Conservation (phyloP, 2,797 vertebrate genomes). For the Anguilla marmorata region DNA sequence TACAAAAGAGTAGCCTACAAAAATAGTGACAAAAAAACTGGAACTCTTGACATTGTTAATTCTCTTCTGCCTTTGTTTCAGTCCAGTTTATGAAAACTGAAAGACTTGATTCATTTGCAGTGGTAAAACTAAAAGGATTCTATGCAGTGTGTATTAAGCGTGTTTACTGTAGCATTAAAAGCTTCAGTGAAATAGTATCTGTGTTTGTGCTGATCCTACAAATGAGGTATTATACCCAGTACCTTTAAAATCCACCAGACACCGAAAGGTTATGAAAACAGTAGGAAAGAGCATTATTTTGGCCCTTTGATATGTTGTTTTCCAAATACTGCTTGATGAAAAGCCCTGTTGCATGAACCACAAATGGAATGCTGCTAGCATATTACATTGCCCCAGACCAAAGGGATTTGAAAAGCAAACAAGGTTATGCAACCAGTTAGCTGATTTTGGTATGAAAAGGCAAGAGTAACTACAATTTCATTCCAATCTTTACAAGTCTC, state of each 20-base stretch:
- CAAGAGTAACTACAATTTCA: neutral
- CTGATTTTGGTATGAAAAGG: neutral
- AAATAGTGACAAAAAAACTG: neutral
- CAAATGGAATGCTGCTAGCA: neutral
- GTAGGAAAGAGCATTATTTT: neutral
- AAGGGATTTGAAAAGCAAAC: neutral
- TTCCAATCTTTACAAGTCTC: neutral
- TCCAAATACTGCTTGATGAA: neutral
- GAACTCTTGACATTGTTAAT: neutral
- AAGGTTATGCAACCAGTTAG: neutral
- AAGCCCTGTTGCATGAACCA: neutral
- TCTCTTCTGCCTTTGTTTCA: neutral
- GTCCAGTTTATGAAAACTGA: neutral
- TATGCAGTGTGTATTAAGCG: neutral
- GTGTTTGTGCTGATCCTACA: neutral
- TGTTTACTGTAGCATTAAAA: neutral
- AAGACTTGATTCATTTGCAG: neutral
- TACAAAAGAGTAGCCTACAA: neutral
- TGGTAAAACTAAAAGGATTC: neutral
- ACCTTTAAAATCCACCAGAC: neutral
- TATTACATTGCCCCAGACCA: neutral
- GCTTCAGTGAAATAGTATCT: neutral
- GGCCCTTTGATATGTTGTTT: neutral
- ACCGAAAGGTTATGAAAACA: neutral
- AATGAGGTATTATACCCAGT: neutral